Base-by-base conservation (phyloP, 1,140 invertebrate genomes). In the Heliconius eleuchia region DNA sequence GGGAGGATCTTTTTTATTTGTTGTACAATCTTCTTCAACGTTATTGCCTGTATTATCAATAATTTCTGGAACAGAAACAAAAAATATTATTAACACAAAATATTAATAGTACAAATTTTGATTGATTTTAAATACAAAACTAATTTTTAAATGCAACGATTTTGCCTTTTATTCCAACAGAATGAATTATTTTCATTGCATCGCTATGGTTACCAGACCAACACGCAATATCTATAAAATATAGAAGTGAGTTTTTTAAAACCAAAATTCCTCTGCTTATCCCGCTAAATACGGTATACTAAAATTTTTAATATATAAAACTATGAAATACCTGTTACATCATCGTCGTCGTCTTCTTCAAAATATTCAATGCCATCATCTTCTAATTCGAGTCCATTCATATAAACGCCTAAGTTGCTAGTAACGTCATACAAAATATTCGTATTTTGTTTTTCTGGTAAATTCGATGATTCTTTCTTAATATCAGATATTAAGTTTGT, bases 361-460 rank as follows among this genome's bases (percentile, higher is more conserved):
- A 77, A 60, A 46, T 83, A 83, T 39, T 82, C 85, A 55, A 89
- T 88, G 9, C 89, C 89, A 77, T 91, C 88, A 76, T 93, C 91
- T 55, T 87, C 82, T 30, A 89, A 83, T 70, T 88, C 90, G 46
- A 93, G 88, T 1, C 88, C 88, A 19, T 92, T 87, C 1, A 78
- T 66, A 39, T 34, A 71, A n/a, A 71, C 30, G 34, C 18, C 79
- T 34, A 72, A 72, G 78, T 23, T 82, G 30, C 46, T 74, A 30
- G 80, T 11, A n/a, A 75, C 46, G 19, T 80, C 79, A 75, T 81
- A 27, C 39, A 72, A 60, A 37, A 66, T 55, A 55, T 57, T 52
- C 5, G 50, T 16, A 39, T 42, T 37, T 52, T 77, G 13, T 52
- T 78, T 74, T n/a, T 73, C 76, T 71, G 71, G 71, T 19, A 19